Percentiles rank a stretch among this genome's conserved stretches.
These are phyloP conservation scores for Campoletis raptor DNA, from an alignment of 2,888 invertebrate species.

Conservation along the genomic window DNA sequence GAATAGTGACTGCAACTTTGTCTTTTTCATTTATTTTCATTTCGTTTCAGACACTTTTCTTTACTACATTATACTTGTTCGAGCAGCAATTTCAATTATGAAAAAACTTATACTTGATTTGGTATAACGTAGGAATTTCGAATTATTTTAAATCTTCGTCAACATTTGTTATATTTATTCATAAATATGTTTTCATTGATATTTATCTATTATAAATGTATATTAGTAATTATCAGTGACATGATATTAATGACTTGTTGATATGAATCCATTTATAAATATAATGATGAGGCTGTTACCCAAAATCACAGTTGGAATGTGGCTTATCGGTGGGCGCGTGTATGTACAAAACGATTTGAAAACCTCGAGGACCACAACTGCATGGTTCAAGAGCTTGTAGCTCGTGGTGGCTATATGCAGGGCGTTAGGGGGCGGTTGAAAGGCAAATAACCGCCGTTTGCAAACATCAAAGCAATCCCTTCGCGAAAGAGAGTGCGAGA, in stretches of 20 bases:
- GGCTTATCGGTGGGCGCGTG: slow-evolving; percentile 9
- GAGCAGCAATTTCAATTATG: too few relatives aligned
- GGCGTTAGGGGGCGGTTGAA: slow-evolving; percentile 24
- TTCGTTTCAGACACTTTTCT: not conserved
- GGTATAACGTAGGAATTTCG: not conserved
- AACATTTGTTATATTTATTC: not conserved
- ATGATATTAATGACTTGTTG: not conserved
- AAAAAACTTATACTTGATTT: too few relatives aligned
- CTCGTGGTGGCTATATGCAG: slow-evolving; percentile 28
- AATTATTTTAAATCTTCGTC: not conserved
- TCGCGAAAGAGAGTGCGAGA: not conserved
- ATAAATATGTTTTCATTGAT: not conserved
- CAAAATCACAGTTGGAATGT: slow-evolving; percentile 15
- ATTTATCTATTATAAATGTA: not conserved
- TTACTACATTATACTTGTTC: not conserved
- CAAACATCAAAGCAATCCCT: slow-evolving; percentile 55
- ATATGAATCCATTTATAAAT: not conserved
- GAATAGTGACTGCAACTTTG: not conserved
- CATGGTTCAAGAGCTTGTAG: slow-evolving; percentile 32
- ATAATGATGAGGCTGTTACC: not conserved
- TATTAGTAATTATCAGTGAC: not conserved
- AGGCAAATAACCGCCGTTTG: slow-evolving; percentile 39
- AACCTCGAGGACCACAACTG: slow-evolving; percentile 39
- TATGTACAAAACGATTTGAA: slow-evolving; percentile 41
- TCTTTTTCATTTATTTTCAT: not conserved